A percentile compares a stretch with the other conserved stretches of the same genome.
These are phyloP conservation scores for Melanotaenia boesemani DNA, from an alignment of 2,797 vertebrate genomes.

Conservation along the genomic window DNA sequence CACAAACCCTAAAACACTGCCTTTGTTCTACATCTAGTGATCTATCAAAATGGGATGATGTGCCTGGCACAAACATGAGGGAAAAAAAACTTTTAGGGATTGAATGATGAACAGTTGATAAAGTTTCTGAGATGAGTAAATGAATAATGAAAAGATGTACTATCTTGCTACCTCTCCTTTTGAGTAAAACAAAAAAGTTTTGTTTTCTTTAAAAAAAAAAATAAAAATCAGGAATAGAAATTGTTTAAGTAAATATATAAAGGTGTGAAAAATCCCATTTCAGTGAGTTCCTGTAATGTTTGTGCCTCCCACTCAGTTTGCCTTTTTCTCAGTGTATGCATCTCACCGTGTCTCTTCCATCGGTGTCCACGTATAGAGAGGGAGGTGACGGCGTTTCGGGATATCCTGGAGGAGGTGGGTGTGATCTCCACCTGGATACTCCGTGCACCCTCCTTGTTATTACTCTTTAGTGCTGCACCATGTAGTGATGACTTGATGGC, in stretches of 20 bases:
- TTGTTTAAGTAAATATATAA: neutral
- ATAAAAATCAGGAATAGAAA: neutral
- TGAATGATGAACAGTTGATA: neutral
- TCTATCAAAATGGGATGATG: neutral
- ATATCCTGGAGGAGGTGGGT: slow-evolving; percentile 95
- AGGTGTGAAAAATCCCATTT: neutral
- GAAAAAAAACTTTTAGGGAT: neutral
- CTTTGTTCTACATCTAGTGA: neutral
- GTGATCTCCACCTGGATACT: slow-evolving; percentile 99
- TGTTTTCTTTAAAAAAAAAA: neutral
- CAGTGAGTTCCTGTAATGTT: neutral
- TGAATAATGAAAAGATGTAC: slow-evolving; percentile 27
- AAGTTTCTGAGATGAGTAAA: slow-evolving; percentile 30
- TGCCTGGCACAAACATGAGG: neutral
- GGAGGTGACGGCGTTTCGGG: slow-evolving; percentile 97
- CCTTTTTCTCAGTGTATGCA: neutral
- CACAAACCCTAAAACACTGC: neutral
- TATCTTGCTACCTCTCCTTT: slow-evolving; percentile 46
- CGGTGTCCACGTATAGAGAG: slow-evolving; percentile 97
- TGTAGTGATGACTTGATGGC: slow-evolving; percentile 96
- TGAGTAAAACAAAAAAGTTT: neutral
- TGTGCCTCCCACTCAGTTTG: neutral
- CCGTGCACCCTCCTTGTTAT: slow-evolving; percentile 90
- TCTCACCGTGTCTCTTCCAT: slow-evolving; percentile 98
- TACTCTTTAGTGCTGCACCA: slow-evolving; percentile 91